These are phyloP conservation scores for Digitonthophagus gazella DNA, from an alignment of 2,888 invertebrate genomes.

Conservation along the genomic window DNA sequence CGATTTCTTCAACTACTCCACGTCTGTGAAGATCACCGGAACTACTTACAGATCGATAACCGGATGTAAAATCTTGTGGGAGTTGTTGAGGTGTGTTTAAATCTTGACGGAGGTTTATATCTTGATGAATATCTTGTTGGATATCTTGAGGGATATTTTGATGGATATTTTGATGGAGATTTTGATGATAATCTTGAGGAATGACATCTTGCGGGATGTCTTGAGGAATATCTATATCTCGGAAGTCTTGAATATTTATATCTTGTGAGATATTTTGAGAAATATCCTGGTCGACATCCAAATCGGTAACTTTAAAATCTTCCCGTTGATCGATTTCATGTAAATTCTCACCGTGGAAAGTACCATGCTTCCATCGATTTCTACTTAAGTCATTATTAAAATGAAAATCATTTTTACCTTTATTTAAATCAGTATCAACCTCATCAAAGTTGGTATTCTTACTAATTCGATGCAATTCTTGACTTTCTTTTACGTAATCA, in stretches of 20 bases:
- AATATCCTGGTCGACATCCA: conserved; percentile 20
- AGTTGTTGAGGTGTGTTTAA: too few relatives aligned
- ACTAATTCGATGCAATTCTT: conserved; percentile 51
- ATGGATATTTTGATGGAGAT: not conserved
- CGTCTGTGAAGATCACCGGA: conserved; percentile 45
- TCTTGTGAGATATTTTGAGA: not conserved
- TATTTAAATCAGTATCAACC: not conserved
- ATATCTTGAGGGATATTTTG: not conserved
- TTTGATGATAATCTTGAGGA: not conserved
- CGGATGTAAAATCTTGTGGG: conserved; percentile 7
- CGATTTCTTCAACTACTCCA: conserved; percentile 79
- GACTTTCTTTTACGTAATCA: conserved; percentile 57
- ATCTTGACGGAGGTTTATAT: not conserved
- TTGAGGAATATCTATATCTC: not conserved
- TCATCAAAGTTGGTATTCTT: conserved; percentile 34
- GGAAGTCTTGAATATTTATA: too few relatives aligned
- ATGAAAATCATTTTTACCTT: conserved; percentile 29
- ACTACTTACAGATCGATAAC: conserved; percentile 27
- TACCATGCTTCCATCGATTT: conserved; percentile 48
- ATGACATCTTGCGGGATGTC: not conserved
- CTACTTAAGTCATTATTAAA: conserved; percentile 42
- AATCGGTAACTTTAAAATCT: conserved; percentile 32
- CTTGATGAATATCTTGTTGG: not conserved
- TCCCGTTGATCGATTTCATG: conserved; percentile 30
- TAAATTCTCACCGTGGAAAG: conserved; percentile 39